Evolutionary conservation across 2,113 vertebrate genomes (phyloP), one percentile per base, ranked within the genome.

Genomic region (Aythya baeri): DNA sequence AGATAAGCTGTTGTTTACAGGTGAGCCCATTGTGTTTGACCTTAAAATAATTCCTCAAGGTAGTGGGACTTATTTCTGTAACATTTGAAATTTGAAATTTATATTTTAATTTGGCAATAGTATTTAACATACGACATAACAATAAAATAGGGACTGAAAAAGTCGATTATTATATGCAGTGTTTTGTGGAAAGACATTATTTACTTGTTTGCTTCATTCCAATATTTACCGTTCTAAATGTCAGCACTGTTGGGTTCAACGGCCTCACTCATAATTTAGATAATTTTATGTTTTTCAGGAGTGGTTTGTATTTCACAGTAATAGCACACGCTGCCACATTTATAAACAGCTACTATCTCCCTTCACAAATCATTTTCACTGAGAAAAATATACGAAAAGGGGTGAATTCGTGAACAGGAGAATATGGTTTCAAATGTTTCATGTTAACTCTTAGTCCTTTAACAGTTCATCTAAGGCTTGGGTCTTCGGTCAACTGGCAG

Each of bases 221-320:
- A 82, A 9, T 83, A 71, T 86, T 91, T 91, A 87, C 54, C 22
- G 6, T 70, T 88, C 68, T 70, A 85, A 95, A 80, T 86, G 44
- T 79, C 81, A 79, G 29, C 16, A 32, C n/a, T 34, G 29, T 76
- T 32, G n/a, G 10, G 12, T 92, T 92, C 72, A 67, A 16, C 13
- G 1, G 7, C 25, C 36, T 92, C 54, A 63, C 54, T 66, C 71
- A 38, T 79, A 62, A 84, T 95, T 78, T 61, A 79, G 81, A 82
- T 36, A 82, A 85, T 73, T 76, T 59, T 27, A 9, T 9, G 46
- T 74, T 55, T 84, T 78, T 65, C n/a, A 55, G 38, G 54, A 29
- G 54, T 89, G 84, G 20, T 12, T 83, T 13, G 41, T 76, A 54
- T 75, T 94, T 94, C 52, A 81, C 75, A 65, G 46, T 27, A 34